Evolutionary conservation across 2,888 invertebrate genomes (phyloP).

Genomic region (Apotomis capreana): DNA sequence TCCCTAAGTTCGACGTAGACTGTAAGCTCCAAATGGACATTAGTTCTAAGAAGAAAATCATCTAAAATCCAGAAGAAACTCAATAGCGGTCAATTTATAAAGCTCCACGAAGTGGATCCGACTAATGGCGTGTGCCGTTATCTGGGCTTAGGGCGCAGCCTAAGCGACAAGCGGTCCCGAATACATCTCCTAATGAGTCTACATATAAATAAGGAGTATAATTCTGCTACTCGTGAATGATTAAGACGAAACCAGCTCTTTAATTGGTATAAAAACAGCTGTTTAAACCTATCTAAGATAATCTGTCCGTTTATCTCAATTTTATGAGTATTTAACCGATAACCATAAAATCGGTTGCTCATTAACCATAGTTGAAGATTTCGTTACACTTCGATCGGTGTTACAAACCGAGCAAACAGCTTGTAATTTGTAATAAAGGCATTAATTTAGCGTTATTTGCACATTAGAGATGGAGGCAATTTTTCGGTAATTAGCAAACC

Average conservation of each 20-base stretch:
- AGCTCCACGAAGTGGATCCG: conserved; percentile 59
- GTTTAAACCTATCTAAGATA: neutral
- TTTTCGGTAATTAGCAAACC: conserved; percentile 30
- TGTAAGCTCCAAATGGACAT: conserved; percentile 29
- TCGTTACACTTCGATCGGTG: neutral
- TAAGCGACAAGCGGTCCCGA: conserved; percentile 45
- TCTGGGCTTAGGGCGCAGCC: conserved; percentile 52
- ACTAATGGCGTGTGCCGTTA: conserved; percentile 59
- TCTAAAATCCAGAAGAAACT: conserved; percentile 52
- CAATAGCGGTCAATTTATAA: conserved; percentile 67
- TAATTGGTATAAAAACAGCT: no score
- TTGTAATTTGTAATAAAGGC: conserved; percentile 6
- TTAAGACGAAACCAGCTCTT: no score
- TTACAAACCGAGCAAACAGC: neutral
- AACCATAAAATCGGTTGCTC: neutral
- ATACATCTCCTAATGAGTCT: neutral
- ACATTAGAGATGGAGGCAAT: conserved; percentile 20
- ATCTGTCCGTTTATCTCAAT: neutral
- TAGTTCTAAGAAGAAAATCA: conserved; percentile 39
- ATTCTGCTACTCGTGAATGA: no score
- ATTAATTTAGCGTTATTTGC: conserved; percentile 1
- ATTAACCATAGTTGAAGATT: neutral
- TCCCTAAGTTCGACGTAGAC: conserved; percentile 9
- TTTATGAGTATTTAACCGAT: neutral
- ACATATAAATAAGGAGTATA: neutral